Evolutionary conservation across 2,113 vertebrate species (phyloP), one percentile per base, ranked within the genome.

Genomic region (Passerina amoena): DNA sequence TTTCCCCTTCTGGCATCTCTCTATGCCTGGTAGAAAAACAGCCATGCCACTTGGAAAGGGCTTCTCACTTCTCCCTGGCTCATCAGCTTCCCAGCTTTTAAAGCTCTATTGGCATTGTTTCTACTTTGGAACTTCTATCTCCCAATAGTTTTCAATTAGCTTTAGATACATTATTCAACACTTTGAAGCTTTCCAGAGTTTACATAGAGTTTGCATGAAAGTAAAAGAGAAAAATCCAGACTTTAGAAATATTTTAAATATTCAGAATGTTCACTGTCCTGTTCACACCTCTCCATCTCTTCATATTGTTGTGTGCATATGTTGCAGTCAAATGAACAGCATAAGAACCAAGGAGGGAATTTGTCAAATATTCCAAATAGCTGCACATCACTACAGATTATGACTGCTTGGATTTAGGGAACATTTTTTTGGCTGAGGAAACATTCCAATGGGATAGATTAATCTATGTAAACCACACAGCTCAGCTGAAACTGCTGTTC

Each of bases 381-480:
- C 97, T 97, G 90, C 95, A 96, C 97, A 97, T 97, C 97, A 98
- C 97, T 96, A 96, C 93, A 97, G 98, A 98, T 98, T 97, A 98
- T 97, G 97, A 96, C 97, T 97, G 96, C 95, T 97, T 98, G 97
- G 96, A 98, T 98, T 98, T 97, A 97, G 94, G 96, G 91, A 98
- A 97, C 95, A 82, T 95, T 96, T 98, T 96, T 98, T 97, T 98
- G 97, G 97, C 97, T 96, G 90, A 97, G 79, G 78, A 98, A 98
- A 97, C 94, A 97, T 98, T 98, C 98, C 97, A 98, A 90, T 95
- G 98, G 97, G 98, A 97, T 97, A 98, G 95, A 98, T 98, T 98
- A 98, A 98, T 98, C 98, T 98, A 97, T 97, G 97, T 98, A 98
- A 98, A 98, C 97, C 97, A 98, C 97, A 96, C 92, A 97, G 98